Base-by-base conservation (phyloP, 1,140 invertebrate genomes). In the silkworm (Bombyx mori) region DNA sequence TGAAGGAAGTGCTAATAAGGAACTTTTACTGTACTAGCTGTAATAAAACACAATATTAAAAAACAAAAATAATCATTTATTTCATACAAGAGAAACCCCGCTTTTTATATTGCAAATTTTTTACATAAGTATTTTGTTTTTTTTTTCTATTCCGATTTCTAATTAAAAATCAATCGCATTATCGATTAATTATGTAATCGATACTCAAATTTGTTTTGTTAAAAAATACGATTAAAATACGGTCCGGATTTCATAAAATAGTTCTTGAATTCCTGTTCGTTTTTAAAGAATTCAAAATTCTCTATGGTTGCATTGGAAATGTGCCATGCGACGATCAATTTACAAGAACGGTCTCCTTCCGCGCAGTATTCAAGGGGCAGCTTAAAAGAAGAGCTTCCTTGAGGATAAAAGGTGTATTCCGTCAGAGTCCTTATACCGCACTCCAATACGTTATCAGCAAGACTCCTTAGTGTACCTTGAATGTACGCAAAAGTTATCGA, bases 341-440 rank as follows among this genome's bases (percentile, higher is more conserved):
- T 82, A 54, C 79, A 85, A 1, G 72, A 63, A 8, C 74, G 71
- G 47, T 77, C 72, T 18, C 59, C 62, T 42, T 75, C 71, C 6
- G 65, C 60, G 56, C 83, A 86, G 60, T 86, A 86, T 43, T 84
- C 83, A 18, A 72, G 55, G 0, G 82, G 82, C 10, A 83, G 54
- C 44, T 54, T 9, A 0, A 69, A 48, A 1, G 61, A 55, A 55
- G 58, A 54, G 43, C 66, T 63, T 49, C 52, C 66, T 9, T 63
- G 56, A 0, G 79, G 81, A 52, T 83, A 84, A 54, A 75, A 83
- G 10, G 63, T 77, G 57, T 83, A 86, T 44, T 86, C 83, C 0
- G 73, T 68, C n/a, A 86, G 12, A 2, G 79, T 60, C 50, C 80
- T 68, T 8, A 73, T 3, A 1, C 81, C 77, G 54, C 83, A 86